phyloP scores from a whole-genome alignment of 2,797 vertebrate species.

The Anomalospiza imberbis region DNA sequence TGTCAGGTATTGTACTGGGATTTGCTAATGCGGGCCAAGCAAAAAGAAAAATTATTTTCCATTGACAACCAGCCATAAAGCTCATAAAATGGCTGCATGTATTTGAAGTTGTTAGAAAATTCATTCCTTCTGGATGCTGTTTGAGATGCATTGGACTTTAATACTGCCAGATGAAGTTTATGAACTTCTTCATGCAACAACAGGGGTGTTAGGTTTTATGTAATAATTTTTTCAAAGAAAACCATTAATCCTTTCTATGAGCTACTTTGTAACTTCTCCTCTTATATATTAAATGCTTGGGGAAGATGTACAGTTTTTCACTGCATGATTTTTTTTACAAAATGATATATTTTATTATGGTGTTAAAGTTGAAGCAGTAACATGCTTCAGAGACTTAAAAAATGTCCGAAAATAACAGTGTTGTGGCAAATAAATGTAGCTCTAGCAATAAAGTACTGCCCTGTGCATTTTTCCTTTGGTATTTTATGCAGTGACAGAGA shows the following conservation, averaged over 20 bases:
- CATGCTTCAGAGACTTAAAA: background rate
- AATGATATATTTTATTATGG: background rate
- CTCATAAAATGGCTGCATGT: background rate
- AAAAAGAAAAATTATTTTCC: background rate
- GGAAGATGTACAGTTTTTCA: background rate
- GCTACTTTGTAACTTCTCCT: background rate
- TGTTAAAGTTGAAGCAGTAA: background rate
- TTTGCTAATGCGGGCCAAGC: background rate
- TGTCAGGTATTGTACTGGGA: background rate
- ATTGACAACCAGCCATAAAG: background rate
- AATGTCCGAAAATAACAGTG: background rate
- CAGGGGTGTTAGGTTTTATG: background rate
- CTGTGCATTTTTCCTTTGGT: background rate
- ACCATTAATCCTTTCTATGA: background rate
- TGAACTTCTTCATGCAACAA: background rate
- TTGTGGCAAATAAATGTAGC: background rate
- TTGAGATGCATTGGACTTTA: background rate
- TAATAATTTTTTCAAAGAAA: background rate
- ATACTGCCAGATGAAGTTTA: background rate
- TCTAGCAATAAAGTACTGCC: background rate
- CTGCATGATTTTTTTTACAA: background rate
- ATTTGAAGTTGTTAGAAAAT: background rate
- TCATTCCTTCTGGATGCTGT: background rate
- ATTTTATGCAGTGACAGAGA: background rate
- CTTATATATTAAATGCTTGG: background rate